Base-by-base conservation (phyloP, 2,797 vertebrate species). In the Telmatherina bonti region DNA sequence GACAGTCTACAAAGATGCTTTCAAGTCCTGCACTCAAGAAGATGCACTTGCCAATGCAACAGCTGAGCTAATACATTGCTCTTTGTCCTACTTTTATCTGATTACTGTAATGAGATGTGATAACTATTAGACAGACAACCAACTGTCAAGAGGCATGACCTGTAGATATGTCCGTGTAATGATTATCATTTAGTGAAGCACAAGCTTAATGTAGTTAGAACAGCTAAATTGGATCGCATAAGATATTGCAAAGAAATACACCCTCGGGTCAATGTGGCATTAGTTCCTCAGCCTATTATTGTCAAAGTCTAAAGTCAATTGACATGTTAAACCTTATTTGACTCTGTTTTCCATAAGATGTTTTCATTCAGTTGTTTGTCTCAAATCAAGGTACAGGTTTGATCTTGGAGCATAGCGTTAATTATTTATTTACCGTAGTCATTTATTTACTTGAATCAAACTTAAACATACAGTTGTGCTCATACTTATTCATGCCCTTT, bases 191-290 rank as follows among this genome's bases (percentile, higher is more conserved):
- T 78, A 82, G 72, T 84, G 76, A 82, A 68, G 81, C 66, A 82
- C 83, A 80, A 53, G 63, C 67, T 67, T 85, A 81, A 89, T 82
- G 73, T 65, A 71, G 78, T 89, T 91, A 89, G 70, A 67, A 47
- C 10, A 45, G 53, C 56, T 26, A 83, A 86, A 86, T 85, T 85
- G 68, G 64, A 88, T 87, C 78, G 78, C 7, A 69, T 78, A 80
- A 79, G 49, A 88, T 85, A 88, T 88, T 90, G 78, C 84, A 70
- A 85, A 86, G 67, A 86, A 88, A 91, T 86, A 78, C 72, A 82
- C 80, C 76, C 72, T 72, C 49, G 8, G 70, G 66, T 76, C 68
- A 70, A 26, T 31, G 51, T 57, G 54, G 54, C 33, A 52, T 57
- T 62, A 62, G 18, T 12, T 51, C 36, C 36, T 12, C 13, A 15